These are phyloP conservation scores for Danio choprae DNA, from an alignment of 2,797 vertebrate species.

Conservation along the genomic window DNA sequence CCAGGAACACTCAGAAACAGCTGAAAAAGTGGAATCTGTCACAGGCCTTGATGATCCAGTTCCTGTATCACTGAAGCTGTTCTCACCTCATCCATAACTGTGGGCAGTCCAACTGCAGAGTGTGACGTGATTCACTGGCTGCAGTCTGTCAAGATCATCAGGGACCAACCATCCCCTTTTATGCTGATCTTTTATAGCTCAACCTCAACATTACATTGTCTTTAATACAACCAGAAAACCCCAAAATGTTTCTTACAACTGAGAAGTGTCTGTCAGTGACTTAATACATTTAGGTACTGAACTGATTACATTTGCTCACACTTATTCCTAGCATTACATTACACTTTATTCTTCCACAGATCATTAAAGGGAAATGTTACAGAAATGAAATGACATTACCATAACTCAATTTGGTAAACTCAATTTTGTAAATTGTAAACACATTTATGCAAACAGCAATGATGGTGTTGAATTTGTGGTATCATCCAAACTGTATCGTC, in stretches of 20 bases:
- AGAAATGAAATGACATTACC: too few relatives aligned
- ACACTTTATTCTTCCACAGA: background rate
- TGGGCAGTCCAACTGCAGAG: background rate
- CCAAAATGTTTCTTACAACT: background rate
- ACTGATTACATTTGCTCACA: background rate
- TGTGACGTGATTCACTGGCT: background rate
- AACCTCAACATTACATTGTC: background rate
- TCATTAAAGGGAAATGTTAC: background rate
- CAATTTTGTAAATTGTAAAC: too few relatives aligned
- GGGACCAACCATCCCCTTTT: background rate
- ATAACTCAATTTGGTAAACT: too few relatives aligned
- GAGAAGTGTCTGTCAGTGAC: background rate
- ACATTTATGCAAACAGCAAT: too few relatives aligned
- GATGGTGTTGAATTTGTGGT: too few relatives aligned
- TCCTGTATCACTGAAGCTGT: background rate
- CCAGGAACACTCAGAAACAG: background rate
- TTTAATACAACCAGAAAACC: background rate
- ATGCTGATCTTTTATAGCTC: background rate
- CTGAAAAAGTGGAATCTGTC: conserved; percentile 1
- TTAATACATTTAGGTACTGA: background rate
- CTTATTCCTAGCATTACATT: background rate
- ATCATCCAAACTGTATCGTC: too few relatives aligned
- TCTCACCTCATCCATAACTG: conserved; percentile 12
- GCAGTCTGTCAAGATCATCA: background rate
- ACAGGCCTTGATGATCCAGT: background rate